phyloP scores from a whole-genome alignment of 2,888 invertebrate species.

The Cyrtodaria siliqua region DNA sequence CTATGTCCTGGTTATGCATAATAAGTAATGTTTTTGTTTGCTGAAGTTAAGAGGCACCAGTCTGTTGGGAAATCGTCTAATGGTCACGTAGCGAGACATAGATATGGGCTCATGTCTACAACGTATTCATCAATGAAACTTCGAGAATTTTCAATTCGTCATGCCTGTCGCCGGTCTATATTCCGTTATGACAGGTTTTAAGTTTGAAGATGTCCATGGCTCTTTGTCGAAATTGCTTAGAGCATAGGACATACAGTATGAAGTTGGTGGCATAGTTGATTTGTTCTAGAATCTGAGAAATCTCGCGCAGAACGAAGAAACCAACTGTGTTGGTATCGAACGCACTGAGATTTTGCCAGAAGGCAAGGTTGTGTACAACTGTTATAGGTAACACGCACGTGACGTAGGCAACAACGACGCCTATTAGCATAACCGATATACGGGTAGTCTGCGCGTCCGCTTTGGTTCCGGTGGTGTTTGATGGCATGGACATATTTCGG shows the following conservation, averaged over 20 bases:
- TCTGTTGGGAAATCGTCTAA: no score
- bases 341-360: constrained; percentile 53
- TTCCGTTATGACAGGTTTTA: no score
- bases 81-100: no score
- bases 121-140: no score
- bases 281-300: constrained; percentile 71
- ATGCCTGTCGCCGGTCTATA: no score
- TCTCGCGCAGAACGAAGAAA: constrained; percentile 60
- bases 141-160: no score
- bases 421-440: constrained; percentile 68
- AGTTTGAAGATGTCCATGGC: background rate
- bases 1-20: no score
- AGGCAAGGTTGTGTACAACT: constrained; percentile 65
- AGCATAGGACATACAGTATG: constrained; percentile 71
- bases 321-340: constrained; percentile 57
- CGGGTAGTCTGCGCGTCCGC: constrained; percentile 34
- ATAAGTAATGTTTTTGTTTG: no score
- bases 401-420: constrained; percentile 68
- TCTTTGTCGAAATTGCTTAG: constrained; percentile 48
- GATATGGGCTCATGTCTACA: no score
- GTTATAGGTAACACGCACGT: constrained; percentile 70
- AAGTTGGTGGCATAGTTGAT: constrained; percentile 76
- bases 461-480: background rate
- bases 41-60: no score
- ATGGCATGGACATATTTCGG: constrained; percentile 13